Evolutionary conservation across 2,888 invertebrate genomes (phyloP), one percentile per base, ranked within the genome.

Genomic region (Carterocephalus palaemon): DNA sequence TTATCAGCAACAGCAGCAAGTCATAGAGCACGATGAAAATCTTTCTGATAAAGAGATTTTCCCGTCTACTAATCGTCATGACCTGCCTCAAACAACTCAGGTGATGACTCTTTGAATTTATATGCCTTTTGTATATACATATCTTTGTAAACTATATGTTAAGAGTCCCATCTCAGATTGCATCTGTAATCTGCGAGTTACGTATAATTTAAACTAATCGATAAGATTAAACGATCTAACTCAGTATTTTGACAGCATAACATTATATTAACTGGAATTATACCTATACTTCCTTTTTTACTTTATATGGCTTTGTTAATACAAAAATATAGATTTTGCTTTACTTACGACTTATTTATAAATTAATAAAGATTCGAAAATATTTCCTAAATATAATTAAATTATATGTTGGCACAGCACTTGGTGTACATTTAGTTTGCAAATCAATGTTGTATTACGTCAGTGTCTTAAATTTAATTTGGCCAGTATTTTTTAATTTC

Each of bases 11-110:
- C 88, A 88, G 55, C 86, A 82, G 48, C 86, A 86, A 77, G 90
- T 94, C 47, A 90, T 95, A 57, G 95, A 95, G 62, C 93, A 93
- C 46, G 94, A 95, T 60, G 95, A 95, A 70, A 95, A 94, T 77
- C 88, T 95, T 23, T 94, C 94, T 55, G 95, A 95, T 69, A 95
- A 95, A 66, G 95, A 96, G 71, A 93, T 95, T 62, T 95, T 93
- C 67, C 91, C 91, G 13, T 89, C 89, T 7, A 72, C 55, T 64
- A 88, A 75, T 70, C 58, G 87, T 17, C 89, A 88, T 51, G 89
- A 89, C 57, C 89, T 71, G 31, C 45, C 37, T 34, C 87, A 86
- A 54, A 70, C 84, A 47, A 89, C 81, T 88, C 91, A 88, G 89
- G 90, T 90, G 78, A 88, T 77, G 70, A 70, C 67, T 71, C 63